Evolutionary conservation across 1,140 invertebrate species (phyloP), one percentile per base, ranked within the genome.

Genomic region (Prorops nasuta): DNA sequence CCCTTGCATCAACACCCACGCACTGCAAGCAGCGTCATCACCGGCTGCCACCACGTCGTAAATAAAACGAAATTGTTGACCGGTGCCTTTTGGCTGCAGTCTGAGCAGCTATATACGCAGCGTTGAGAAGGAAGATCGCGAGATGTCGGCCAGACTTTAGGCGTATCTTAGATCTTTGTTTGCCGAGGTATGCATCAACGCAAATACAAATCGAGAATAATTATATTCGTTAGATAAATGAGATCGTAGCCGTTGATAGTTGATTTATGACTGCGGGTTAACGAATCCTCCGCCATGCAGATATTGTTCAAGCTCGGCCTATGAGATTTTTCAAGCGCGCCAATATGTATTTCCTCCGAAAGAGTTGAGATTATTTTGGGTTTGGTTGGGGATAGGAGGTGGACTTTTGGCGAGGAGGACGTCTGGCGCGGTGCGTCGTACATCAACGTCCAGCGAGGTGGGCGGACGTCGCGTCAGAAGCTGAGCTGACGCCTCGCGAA

Each of bases 211-310:
- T 71, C 63, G 56, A 55, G 60, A 71, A 75, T 73, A 72, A 75
- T 74, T 71, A 72, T n/a, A n/a, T 70, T 72, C 59, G 59, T 70
- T 72, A 69, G 68, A 75, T 71, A 71, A 72, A 68, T 63, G 61
- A 53, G 69, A 72, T 71, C 60, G 58, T 46, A 58, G 55, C 38
- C 52, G 49, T 54, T 54, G 69, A 72, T 72, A 71, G 63, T n/a
- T n/a, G n/a, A n/a, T n/a, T n/a, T n/a, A n/a, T n/a, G n/a, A n/a
- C n/a, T n/a, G n/a, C n/a, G n/a, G n/a, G n/a, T n/a, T n/a, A n/a
- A n/a, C n/a, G n/a, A n/a, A n/a, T n/a, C n/a, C n/a, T n/a, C n/a
- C n/a, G n/a, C n/a, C n/a, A n/a, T n/a, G n/a, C n/a, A n/a, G n/a
- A n/a, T n/a, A n/a, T n/a, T n/a, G n/a, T n/a, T n/a, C n/a, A n/a